Evolutionary conservation across 2,797 vertebrate genomes (phyloP), one percentile per base, ranked within the genome.

Genomic region (Spinus olivaceus): DNA sequence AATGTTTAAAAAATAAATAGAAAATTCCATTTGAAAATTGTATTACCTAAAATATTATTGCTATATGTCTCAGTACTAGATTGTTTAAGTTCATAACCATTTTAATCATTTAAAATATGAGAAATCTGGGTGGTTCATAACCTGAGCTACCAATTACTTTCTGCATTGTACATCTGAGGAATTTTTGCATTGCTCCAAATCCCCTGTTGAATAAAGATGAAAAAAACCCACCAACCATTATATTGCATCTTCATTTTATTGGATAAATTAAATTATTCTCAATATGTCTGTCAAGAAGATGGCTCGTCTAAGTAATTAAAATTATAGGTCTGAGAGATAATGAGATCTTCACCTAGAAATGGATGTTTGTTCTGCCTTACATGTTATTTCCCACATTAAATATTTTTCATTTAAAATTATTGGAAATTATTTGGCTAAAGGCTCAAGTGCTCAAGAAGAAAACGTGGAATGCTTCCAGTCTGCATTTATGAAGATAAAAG

Each of bases 221-320:
- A n/a, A 61, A 71, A 78, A 83, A 67, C 1, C 3, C 44, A 39
- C 30, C 33, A 80, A 4, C 14, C 70, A 86, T 32, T 39, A 81
- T 86, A 86, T n/a, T 93, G 57, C 57, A 81, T 94, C 93, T 84
- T 88, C 50, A 72, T 92, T 83, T 92, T 54, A 83, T 23, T 42
- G 20, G 50, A 78, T 53, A 83, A 92, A 93, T 85, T 66, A 78
- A 89, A 81, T 92, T 64, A 57, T 50, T 88, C 65, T 86, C 56
- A 80, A 42, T 67, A 24, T 85, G 28, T 51, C 72, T 78, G 41
- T 93, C 49, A 78, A 61, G 42, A 95, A 24, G 63, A 88, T 3
- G 5, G 66, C 20, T 88, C 50, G 67, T 46, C 12, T 25, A 80
- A 57, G 44, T 71, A 89, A 91, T 69, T 87, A 86, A 86, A 88